A percentile compares a stretch with the other conserved stretches of the same genome.
These are phyloP conservation scores for Dioctria linearis DNA, from an alignment of 2,888 invertebrate species.

Conservation along the genomic window DNA sequence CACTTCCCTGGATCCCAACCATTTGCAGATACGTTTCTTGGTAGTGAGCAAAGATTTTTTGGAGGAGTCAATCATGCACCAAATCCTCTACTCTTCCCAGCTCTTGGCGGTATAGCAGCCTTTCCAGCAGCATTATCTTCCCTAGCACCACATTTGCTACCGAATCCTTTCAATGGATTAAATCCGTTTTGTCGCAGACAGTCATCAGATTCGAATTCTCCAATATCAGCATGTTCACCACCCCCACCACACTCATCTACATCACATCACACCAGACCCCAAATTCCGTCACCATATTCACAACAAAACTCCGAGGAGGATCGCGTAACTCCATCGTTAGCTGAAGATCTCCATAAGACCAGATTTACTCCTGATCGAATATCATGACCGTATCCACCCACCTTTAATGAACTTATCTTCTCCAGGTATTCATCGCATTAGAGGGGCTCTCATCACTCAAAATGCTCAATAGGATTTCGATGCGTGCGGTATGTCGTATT, in stretches of 20 bases:
- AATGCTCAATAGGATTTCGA: constrained; percentile 4
- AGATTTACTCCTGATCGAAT: constrained; percentile 67
- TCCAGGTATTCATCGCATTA: constrained; percentile 56
- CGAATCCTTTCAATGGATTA: constrained; percentile 70
- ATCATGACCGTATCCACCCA: constrained; percentile 68
- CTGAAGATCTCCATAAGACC: constrained; percentile 56
- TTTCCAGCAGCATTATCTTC: constrained; percentile 73
- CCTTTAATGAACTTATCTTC: constrained; percentile 58
- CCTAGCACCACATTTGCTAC: constrained; percentile 67
- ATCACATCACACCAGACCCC: constrained; percentile 56
- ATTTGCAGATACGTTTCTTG: constrained; percentile 56
- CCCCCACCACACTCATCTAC: constrained; percentile 70
- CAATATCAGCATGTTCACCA: constrained; percentile 72
- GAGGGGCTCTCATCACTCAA: not conserved
- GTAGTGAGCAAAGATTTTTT: constrained; percentile 61
- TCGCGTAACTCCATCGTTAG: constrained; percentile 51
- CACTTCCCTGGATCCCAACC: constrained; percentile 59
- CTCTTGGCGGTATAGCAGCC: constrained; percentile 73
- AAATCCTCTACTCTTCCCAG: constrained; percentile 75
- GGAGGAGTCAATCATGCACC: constrained; percentile 71
- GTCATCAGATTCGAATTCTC: constrained; percentile 74
- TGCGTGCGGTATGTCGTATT: not conserved
- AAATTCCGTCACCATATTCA: constrained; percentile 57
- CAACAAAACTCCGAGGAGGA: constrained; percentile 56
- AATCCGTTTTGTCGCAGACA: constrained; percentile 67